phyloP scores from a whole-genome alignment of 2,888 invertebrate species.

The Yponomeuta sedellus region DNA sequence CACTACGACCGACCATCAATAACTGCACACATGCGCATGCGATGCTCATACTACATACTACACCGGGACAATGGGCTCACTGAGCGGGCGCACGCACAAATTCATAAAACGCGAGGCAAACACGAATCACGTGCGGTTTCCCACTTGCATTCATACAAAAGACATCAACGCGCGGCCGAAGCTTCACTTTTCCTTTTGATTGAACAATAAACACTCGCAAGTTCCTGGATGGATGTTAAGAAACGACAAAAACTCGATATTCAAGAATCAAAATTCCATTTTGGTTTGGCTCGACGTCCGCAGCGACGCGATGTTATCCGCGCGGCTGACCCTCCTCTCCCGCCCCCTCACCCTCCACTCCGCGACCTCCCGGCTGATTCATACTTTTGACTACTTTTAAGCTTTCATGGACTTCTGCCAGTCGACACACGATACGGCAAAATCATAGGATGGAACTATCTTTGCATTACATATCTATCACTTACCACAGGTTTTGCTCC shows the following conservation, averaged over 20 bases:
- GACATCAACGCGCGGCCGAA: slow-evolving; percentile 8
- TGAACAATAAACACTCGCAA: background rate
- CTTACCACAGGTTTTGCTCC: background rate
- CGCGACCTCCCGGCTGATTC: background rate
- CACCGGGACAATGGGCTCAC: background rate
- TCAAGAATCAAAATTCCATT: background rate
- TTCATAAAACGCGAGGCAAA: background rate
- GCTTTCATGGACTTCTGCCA: no score
- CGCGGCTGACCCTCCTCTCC: background rate
- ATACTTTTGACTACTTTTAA: background rate
- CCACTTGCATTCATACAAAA: slow-evolving; percentile 8
- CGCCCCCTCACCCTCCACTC: background rate
- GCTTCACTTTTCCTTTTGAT: slow-evolving; percentile 3
- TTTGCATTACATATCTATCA: background rate
- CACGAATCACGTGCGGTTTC: background rate
- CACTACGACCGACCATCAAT: background rate
- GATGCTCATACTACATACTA: background rate
- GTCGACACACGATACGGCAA: no score
- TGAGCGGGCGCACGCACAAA: background rate
- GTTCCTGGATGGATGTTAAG: background rate
- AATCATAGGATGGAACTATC: background rate
- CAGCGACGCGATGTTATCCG: slow-evolving; percentile 1
- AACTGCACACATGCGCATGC: background rate
- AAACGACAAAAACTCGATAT: slow-evolving; percentile 3
- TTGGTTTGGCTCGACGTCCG: background rate